Conservation (phyloP, 2,888 invertebrate species). For the Hypselothyrea guttata region DNA sequence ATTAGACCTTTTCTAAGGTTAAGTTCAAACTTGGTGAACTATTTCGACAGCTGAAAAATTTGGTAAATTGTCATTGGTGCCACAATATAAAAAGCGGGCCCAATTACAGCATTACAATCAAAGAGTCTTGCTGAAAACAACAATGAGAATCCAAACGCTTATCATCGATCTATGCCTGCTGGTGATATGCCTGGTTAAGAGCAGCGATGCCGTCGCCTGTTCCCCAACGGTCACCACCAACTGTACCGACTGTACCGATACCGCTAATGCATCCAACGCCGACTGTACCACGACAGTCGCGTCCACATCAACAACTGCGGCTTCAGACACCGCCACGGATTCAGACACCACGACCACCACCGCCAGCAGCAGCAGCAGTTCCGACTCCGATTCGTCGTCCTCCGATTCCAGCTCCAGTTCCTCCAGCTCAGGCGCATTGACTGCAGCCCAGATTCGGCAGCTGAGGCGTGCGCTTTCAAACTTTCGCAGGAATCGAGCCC, state of each 20-base stretch:
- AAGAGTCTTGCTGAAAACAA: too few species aligned
- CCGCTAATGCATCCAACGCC: neutral
- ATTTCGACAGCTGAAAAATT: conserved; percentile 1
- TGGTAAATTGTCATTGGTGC: neutral
- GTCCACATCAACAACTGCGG: neutral
- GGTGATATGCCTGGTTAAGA: too few species aligned
- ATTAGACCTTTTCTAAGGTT: neutral
- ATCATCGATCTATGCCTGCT: too few species aligned
- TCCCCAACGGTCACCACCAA: neutral
- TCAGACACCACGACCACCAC: neutral
- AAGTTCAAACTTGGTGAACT: neutral
- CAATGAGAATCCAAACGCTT: too few species aligned
- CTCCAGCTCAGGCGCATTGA: neutral
- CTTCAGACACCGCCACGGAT: neutral
- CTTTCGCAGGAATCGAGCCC: neutral
- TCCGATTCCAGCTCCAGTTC: neutral
- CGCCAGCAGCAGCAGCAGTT: too few species aligned
- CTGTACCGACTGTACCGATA: neutral
- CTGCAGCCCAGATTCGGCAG: neutral
- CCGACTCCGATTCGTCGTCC: neutral
- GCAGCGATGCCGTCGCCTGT: too few species aligned
- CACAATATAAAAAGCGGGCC: neutral
- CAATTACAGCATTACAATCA: too few species aligned
- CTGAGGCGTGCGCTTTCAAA: neutral
- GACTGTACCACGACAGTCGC: neutral